Conservation (phyloP, 1,140 invertebrate genomes). For the Phocides pigmalion region DNA sequence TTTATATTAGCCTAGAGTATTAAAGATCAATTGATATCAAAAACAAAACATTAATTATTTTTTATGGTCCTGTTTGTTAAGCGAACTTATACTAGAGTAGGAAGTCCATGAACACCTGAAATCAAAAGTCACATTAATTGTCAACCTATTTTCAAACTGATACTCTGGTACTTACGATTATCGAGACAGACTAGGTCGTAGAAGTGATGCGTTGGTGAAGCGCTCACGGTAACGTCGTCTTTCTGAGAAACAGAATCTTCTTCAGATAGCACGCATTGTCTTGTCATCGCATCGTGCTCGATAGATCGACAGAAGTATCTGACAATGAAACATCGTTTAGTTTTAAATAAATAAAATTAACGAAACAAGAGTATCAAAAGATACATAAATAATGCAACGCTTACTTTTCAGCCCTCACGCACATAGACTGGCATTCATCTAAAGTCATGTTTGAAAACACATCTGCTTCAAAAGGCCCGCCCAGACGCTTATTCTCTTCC, state of each 20-base stretch:
- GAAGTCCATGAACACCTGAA: too few species aligned
- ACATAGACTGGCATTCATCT: constrained; percentile 92
- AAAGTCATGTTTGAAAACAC: constrained; percentile 93
- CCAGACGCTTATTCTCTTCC: constrained; percentile 94
- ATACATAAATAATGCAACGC: constrained; percentile 15
- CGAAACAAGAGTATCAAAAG: too few species aligned
- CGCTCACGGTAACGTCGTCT: constrained; percentile 92
- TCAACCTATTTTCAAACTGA: constrained; percentile 5
- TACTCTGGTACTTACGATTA: constrained; percentile 88
- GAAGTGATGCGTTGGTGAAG: constrained; percentile 91
- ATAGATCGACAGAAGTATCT: constrained; percentile 95
- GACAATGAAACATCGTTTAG: too few species aligned
- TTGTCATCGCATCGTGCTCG: constrained; percentile 94
- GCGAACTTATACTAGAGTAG: too few species aligned
- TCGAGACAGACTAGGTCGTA: constrained; percentile 94
- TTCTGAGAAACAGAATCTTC: constrained; percentile 95
- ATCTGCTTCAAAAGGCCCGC: constrained; percentile 94
- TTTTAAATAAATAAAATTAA: too few species aligned
- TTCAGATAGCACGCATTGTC: constrained; percentile 93
- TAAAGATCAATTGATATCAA: too few species aligned
- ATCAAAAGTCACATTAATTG: not conserved
- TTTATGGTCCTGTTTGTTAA: too few species aligned
- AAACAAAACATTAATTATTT: too few species aligned
- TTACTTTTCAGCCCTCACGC: constrained; percentile 91
- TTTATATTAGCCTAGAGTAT: too few species aligned